Percentiles rank a stretch among this genome's conserved stretches.
phyloP scores from a whole-genome alignment of 2,113 vertebrate species.

The Falco punctatus region DNA sequence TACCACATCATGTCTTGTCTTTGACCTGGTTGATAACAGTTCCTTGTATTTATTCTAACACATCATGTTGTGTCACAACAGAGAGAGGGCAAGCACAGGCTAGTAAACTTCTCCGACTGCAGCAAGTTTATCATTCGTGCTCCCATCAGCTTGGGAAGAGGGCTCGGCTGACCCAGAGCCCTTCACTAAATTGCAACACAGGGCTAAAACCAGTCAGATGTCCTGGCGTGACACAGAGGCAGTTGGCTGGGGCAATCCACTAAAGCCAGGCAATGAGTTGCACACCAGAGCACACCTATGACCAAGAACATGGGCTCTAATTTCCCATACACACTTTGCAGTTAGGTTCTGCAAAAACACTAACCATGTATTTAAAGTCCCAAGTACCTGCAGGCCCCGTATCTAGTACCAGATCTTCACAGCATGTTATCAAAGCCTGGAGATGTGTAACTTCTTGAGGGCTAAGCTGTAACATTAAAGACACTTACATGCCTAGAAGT shows the following conservation, averaged over 20 bases:
- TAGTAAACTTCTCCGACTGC: background rate
- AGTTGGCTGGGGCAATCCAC: background rate
- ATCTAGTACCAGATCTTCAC: background rate
- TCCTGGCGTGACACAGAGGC: background rate
- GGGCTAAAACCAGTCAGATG: background rate
- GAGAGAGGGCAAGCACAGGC: background rate
- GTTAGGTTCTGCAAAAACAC: background rate
- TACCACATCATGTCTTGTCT: background rate
- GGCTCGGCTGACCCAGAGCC: background rate
- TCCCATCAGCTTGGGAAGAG: background rate
- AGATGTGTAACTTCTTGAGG: background rate
- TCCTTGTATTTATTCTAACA: background rate
- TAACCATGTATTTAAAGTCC: rapidly evolving
- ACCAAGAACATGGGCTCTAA: background rate
- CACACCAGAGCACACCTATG: background rate
- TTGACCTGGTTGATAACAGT: background rate
- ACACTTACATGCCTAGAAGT: background rate
- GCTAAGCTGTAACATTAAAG: background rate
- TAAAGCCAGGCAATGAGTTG: background rate
- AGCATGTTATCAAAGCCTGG: background rate
- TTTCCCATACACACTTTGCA: background rate
- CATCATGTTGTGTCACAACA: background rate
- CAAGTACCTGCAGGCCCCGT: background rate
- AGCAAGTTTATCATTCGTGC: background rate
- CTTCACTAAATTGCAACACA: background rate